Conservation (phyloP, 2,888 invertebrate species). For the Cactoblastis cactorum region DNA sequence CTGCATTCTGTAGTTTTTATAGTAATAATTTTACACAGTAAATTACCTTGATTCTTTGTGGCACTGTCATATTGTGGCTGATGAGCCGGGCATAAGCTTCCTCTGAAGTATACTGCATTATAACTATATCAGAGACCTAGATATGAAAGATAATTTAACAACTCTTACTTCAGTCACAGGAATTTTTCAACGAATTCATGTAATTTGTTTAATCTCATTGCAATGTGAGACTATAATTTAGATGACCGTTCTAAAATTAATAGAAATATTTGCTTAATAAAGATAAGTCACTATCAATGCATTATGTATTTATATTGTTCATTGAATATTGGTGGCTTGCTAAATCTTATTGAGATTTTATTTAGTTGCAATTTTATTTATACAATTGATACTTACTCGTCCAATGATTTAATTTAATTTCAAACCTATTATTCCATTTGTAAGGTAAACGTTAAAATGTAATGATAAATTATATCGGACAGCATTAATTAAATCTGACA, state of each 20-base stretch:
- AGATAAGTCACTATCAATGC: not conserved
- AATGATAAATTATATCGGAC: not conserved
- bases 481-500: too few relatives aligned
- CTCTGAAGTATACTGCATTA: slow-evolving; percentile 65
- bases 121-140: slow-evolving; percentile 21
- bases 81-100: slow-evolving; percentile 71
- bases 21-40: too few relatives aligned
- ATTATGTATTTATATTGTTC: not conserved
- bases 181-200: not conserved
- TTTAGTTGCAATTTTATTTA: not conserved
- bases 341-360: not conserved
- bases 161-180: not conserved
- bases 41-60: slow-evolving; percentile 72
- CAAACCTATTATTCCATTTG: slow-evolving; percentile 18
- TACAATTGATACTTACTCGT: slow-evolving; percentile 15
- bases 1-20: too few relatives aligned
- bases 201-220: not conserved
- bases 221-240: slow-evolving; percentile 8
- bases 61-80: slow-evolving; percentile 75
- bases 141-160: not conserved
- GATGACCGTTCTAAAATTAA: slow-evolving; percentile 13
- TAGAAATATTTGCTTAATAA: not conserved
- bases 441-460: slow-evolving; percentile 5
- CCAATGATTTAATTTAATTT: not conserved
- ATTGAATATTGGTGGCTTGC: too few relatives aligned